These are phyloP conservation scores for Leptosomus discolor DNA, from an alignment of 2,113 vertebrate genomes.

Conservation along the genomic window DNA sequence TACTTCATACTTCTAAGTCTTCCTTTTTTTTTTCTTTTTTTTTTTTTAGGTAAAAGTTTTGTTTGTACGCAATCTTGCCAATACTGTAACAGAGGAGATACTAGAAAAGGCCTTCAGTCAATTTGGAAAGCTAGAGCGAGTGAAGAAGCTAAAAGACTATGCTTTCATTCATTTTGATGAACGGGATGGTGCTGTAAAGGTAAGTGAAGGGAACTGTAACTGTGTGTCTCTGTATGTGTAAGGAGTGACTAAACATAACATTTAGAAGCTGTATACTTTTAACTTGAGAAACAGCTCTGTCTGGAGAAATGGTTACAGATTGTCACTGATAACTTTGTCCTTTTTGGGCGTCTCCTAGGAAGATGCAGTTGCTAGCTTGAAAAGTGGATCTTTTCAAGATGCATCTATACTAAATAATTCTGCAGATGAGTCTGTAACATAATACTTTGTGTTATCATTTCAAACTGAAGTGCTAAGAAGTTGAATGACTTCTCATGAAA, in stretches of 20 bases:
- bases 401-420: not conserved
- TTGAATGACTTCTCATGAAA: not conserved
- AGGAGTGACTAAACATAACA: not conserved
- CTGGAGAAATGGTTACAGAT: not conserved
- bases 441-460: not conserved
- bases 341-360: not conserved
- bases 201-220: constrained; percentile 45
- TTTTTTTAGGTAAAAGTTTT: constrained; percentile 90
- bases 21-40: not conserved
- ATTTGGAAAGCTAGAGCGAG: constrained; percentile 94
- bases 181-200: constrained; percentile 94
- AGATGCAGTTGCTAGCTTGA: not conserved
- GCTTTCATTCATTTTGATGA: constrained; percentile 98
- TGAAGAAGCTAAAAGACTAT: constrained; percentile 99
- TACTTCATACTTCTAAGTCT: not conserved
- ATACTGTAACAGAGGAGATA: constrained; percentile 93
- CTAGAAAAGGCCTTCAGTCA: constrained; percentile 93
- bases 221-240: not conserved
- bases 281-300: not conserved
- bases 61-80: constrained; percentile 95
- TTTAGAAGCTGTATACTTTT: not conserved
- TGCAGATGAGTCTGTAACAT: not conserved
- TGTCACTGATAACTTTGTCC: not conserved
- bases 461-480: not conserved
- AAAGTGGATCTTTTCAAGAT: not conserved